These are phyloP conservation scores for Branchipolynoe longqiensis DNA, from an alignment of 2,888 invertebrate species.

Conservation along the genomic window DNA sequence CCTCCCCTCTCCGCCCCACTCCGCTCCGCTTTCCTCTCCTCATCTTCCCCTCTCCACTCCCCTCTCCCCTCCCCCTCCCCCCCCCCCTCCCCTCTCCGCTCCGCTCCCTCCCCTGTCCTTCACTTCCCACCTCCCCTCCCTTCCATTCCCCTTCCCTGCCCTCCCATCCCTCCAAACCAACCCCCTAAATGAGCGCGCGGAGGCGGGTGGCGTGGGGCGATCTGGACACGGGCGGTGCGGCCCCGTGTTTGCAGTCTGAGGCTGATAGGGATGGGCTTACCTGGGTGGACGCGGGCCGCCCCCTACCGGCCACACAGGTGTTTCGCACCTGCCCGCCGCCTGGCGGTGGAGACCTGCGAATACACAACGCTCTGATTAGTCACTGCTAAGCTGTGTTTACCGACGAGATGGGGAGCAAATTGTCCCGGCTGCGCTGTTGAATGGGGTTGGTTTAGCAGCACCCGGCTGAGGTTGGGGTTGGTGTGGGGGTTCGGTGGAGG, in stretches of 20 bases:
- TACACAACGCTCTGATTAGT: background rate
- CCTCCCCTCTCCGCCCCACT: background rate
- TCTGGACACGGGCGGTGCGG: background rate
- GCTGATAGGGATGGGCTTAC: slow-evolving; percentile 54
- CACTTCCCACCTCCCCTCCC: no score
- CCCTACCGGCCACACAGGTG: background rate
- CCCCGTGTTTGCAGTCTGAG: slow-evolving; percentile 31
- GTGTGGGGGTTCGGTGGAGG: background rate
- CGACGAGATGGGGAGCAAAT: slow-evolving; percentile 20
- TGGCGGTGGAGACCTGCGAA: no score
- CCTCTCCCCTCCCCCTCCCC: background rate
- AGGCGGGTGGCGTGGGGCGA: background rate
- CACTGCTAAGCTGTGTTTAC: background rate
- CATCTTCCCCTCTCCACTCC: background rate
- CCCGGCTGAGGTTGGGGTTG: no score
- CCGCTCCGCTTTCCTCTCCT: background rate
- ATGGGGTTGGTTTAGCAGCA: background rate
- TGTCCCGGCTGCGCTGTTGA: background rate
- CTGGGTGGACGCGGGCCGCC: background rate
- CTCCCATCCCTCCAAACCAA: background rate
- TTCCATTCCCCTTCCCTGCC: background rate
- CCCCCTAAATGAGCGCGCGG: slow-evolving; percentile 36
- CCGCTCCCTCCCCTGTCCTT: no score
- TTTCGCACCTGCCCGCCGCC: slow-evolving; percentile 24
- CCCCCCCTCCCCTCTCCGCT: background rate